Evolutionary conservation across 2,888 invertebrate genomes (phyloP), one percentile per base, ranked within the genome.

Genomic region (Diaprepes abbreviatus): DNA sequence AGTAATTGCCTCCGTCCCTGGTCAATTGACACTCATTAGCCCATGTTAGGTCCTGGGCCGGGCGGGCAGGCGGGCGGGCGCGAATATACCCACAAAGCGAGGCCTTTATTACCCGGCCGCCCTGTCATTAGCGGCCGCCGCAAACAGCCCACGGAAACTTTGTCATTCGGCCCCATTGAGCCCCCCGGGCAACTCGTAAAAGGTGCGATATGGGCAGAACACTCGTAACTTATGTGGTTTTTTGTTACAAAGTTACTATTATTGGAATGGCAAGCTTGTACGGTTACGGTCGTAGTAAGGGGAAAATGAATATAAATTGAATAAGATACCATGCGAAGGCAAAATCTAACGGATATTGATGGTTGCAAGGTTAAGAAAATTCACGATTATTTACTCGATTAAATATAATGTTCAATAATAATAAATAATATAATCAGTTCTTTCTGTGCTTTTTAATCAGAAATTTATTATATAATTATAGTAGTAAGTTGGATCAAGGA

Each of bases 11-110:
- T 59, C 28, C 69, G 59, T 60, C 66, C 28, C 71, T 66, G 67
- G 59, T 65, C 67, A 63, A 71, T 71, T 71, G 71, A 71, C 71
- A 71, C 71, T 67, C 57, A 71, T 71, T 71, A 71, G 71, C 64
- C 19, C 40, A 36, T 57, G 54, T 60, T 33, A 24, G 60, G 52
- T 58, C 58, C 24, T 54, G 21, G 66, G 35, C 24, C 3, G 33
- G 58, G 63, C 36, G 70, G 58, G 71, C 70, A 52, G 38, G 59
- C 24, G 33, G 58, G 55, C 45, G 70, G 58, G 71, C 70, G 58
- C 52, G 59, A 40, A 52, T 48, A 58, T 43, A 45, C 38, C 64
- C 64, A 24, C 33, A 45, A 19, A 40, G 59, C 57, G 33, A 24
- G 45, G 65, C 36, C 40, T 66, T 59, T 66, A 52, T 12, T 12